phyloP scores from a whole-genome alignment of 2,113 vertebrate species.

The Antechinus flavipes region DNA sequence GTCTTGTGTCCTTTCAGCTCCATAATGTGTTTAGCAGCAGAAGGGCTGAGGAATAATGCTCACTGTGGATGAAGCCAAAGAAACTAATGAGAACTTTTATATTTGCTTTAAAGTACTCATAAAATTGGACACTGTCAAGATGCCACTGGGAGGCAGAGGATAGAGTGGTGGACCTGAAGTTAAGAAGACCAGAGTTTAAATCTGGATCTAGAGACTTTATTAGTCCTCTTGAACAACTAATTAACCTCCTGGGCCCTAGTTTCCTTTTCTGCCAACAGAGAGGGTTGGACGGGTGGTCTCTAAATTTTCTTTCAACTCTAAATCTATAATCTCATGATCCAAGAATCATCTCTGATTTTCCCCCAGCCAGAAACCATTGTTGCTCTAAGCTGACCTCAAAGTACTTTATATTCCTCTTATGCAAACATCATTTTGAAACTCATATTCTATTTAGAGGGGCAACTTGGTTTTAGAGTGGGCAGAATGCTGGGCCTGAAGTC shows the following conservation, averaged over 20 bases:
- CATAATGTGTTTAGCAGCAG: not conserved
- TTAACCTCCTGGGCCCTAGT: not conserved
- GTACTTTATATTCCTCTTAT: not conserved
- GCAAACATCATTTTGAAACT: not conserved
- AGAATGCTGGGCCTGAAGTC: not conserved
- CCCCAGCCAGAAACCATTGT: not conserved
- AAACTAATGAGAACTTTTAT: not conserved
- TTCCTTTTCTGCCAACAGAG: not conserved
- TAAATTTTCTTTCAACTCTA: not conserved
- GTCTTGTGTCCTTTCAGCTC: not conserved
- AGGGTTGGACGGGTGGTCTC: too few relatives aligned
- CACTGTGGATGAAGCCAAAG: not conserved
- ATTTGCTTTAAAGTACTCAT: not conserved
- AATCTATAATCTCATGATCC: not conserved
- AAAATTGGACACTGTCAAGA: not conserved
- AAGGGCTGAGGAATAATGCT: not conserved
- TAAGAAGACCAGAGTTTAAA: not conserved
- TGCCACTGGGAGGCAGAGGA: not conserved
- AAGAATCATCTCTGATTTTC: not conserved
- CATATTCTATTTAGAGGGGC: not conserved
- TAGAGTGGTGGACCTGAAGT: not conserved
- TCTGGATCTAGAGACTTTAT: not conserved
- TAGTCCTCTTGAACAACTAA: not conserved
- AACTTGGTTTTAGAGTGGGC: not conserved
- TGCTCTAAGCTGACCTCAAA: not conserved